Evolutionary conservation across 2,797 vertebrate species (phyloP), one percentile per base, ranked within the genome.

Genomic region (Acrossocheilus fasciatus): DNA sequence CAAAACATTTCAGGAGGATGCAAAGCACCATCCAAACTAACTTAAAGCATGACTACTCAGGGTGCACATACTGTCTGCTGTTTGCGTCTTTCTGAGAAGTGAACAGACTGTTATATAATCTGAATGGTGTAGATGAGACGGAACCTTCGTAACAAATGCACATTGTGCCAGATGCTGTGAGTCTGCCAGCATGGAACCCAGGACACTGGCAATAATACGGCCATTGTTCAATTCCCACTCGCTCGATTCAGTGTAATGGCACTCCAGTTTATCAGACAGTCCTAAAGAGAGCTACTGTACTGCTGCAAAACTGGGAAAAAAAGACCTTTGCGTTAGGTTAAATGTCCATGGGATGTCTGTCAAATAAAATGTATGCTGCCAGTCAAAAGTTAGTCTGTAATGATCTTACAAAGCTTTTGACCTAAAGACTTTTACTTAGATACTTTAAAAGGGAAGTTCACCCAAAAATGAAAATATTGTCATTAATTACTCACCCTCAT

Each of bases 51-150:
- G n/a, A 64, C 62, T 80, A 8, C 50, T 52, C 64, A 52, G 30
- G 26, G 45, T 36, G 20, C 62, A 34, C 43, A 52, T 50, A 52
- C n/a, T 66, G 83, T 52, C 82, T 84, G 41, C 20, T 43, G 69
- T 85, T 85, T 47, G 50, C 81, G 23, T 62, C 26, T 88, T 54
- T 52, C 82, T 74, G 82, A 81, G 81, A 72, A 39, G 43, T 50
- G 68, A 89, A 88, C 82, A 82, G 82, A 87, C 79, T 43, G 87
- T 93, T 93, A 87, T 89, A 84, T 86, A 91, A 92, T 73, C 47
- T 87, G 80, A 84, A 85, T 72, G 50, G 57, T 82, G 85, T 70
- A 88, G 86, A 90, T 84, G 83, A 83, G 54, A 54, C 76, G 79
- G 73, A 88, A 87, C 47, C 78, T 81, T 86, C 54, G 83, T 73